phyloP scores from a whole-genome alignment of 2,113 vertebrate species.

The Pedetes capensis region DNA sequence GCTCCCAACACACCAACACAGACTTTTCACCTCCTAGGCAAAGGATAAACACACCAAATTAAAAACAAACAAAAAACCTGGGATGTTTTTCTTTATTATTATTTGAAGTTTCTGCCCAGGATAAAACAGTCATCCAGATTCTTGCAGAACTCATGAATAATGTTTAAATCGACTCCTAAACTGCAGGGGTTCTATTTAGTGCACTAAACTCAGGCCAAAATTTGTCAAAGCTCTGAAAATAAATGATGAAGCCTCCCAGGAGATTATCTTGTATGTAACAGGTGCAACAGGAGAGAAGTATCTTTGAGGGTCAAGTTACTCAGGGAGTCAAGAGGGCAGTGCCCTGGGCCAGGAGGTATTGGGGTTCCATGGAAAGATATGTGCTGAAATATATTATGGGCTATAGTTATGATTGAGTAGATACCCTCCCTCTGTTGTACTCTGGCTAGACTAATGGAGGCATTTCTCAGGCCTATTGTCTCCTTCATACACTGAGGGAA shows the following conservation, averaged over 20 bases:
- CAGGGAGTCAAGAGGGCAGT: neutral
- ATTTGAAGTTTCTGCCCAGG: constrained; percentile 27
- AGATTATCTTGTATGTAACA: constrained; percentile 43
- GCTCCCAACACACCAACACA: neutral
- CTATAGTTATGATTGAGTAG: fast-evolving
- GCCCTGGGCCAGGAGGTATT: neutral
- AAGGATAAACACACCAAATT: neutral
- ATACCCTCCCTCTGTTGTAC: neutral
- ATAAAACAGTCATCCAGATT: constrained; percentile 18
- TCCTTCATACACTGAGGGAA: neutral
- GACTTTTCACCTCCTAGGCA: neutral
- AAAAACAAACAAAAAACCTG: neutral
- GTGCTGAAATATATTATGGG: neutral
- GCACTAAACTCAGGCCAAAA: neutral
- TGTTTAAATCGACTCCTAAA: neutral
- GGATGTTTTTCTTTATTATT: neutral
- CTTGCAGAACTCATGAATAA: constrained; percentile 38
- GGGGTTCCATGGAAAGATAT: neutral
- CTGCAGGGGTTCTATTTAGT: constrained; percentile 36
- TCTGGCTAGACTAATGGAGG: neutral
- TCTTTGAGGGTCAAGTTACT: constrained; percentile 28
- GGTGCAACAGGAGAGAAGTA: constrained; percentile 19
- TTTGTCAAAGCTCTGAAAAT: constrained; percentile 17
- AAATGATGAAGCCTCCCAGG: constrained; percentile 11
- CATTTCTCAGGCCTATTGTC: neutral